Percentiles rank a stretch among this genome's conserved stretches.
phyloP scores from a whole-genome alignment of 2,888 invertebrate genomes.

The Hybos culiciformis region DNA sequence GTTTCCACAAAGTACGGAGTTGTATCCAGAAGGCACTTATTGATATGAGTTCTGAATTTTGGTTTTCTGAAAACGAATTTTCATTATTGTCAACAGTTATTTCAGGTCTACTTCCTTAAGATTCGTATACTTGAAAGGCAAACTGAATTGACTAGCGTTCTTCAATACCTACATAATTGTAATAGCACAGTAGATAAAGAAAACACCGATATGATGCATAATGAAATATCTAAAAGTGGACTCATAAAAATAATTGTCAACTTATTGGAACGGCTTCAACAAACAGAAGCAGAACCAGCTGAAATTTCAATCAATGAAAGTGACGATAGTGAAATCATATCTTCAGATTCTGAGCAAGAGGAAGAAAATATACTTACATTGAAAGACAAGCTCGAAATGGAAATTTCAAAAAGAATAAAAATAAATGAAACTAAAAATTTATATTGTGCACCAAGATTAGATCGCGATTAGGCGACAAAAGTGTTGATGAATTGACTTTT shows the following conservation, averaged over 20 bases:
- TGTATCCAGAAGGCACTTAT: conserved; percentile 16
- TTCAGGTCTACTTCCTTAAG: not conserved
- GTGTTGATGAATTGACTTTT: too few species aligned
- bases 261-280: not conserved
- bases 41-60: conserved; percentile 13
- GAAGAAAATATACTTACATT: not conserved
- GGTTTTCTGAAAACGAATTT: conserved; percentile 1
- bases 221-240: not conserved
- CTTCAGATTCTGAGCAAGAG: not conserved
- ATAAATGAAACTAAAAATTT: too few species aligned
- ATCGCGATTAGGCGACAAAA: too few species aligned
- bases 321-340: too few species aligned
- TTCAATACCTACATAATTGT: not conserved
- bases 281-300: not conserved
- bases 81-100: not conserved
- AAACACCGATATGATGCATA: not conserved
- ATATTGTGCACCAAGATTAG: too few species aligned
- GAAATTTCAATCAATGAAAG: not conserved
- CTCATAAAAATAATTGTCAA: not conserved
- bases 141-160: not conserved
- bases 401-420: not conserved
- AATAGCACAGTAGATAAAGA: not conserved
- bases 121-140: not conserved
- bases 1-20: conserved; percentile 13
- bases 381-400: not conserved